These are phyloP conservation scores for Athene noctua DNA, from an alignment of 2,113 vertebrate species.

Conservation along the genomic window DNA sequence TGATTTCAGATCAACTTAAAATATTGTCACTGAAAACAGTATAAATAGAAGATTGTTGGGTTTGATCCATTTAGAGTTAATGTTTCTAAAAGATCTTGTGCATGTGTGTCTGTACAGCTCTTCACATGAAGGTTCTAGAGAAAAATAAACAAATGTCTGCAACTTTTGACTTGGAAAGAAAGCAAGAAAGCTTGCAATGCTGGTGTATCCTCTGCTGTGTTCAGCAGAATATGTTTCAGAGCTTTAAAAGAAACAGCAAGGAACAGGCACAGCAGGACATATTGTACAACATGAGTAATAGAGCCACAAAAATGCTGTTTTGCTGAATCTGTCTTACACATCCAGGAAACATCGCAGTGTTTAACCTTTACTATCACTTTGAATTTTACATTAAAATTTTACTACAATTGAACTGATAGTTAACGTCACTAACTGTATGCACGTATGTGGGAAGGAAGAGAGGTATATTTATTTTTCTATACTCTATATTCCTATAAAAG, in stretches of 20 bases:
- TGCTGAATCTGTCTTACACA: conserved; percentile 52
- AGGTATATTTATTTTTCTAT: neutral
- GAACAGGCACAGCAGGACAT: conserved; percentile 50
- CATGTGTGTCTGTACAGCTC: neutral
- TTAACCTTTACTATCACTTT: conserved; percentile 42
- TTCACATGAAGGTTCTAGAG: conserved; percentile 7
- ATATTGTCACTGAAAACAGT: neutral
- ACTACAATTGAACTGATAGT: neutral
- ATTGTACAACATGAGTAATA: conserved; percentile 53
- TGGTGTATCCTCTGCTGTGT: conserved; percentile 1
- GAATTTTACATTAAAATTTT: conserved; percentile 15
- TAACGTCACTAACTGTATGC: neutral
- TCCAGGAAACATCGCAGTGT: conserved; percentile 11
- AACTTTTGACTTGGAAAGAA: conserved; percentile 19
- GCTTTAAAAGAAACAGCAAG: conserved; percentile 59
- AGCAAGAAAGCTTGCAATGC: neutral
- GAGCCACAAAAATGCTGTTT: conserved; percentile 62
- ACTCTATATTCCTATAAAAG: neutral
- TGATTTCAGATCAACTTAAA: neutral
- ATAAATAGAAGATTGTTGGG: neutral
- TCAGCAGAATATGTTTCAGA: conserved; percentile 39
- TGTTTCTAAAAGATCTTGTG: neutral
- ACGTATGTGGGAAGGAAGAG: neutral
- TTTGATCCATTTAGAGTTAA: neutral
- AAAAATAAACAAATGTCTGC: conserved; percentile 29